Base-by-base conservation (phyloP, 2,797 vertebrate genomes). In the Capromys pilorides region DNA sequence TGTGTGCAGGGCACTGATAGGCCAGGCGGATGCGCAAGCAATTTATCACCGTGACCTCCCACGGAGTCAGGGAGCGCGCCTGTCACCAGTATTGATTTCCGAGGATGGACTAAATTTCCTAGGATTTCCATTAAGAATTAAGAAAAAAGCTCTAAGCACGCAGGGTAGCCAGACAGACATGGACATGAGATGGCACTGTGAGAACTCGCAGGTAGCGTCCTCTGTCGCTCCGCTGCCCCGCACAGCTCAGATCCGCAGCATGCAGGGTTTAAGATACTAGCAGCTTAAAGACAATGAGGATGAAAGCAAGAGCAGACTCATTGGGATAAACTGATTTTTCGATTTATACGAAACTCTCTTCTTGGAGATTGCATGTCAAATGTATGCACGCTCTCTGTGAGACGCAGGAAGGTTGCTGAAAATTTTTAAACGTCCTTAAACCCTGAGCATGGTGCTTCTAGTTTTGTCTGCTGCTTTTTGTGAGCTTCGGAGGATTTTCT, bases 171-270 rank as follows among this genome's bases (percentile, higher is more conserved):
- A 99, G 98, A 98, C 98, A 99, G 99, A 98, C 98, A 99, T 99
- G 99, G 99, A 99, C 98, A 99, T 99, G 98, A 99, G 98, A 98
- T 99, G 99, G 99, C 99, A 99, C 98, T 99, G 99, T 99, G 98
- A 99, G 98, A 98, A 98, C 98, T 98, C 98, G 96, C 99, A 99
- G 99, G 99, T 99, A 99, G 99, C 98, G 98, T 94, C 98, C 98
- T 98, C 98, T 98, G 97, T 98, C 98, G 97, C 98, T 97, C 97
- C 97, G 98, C 98, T 98, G 98, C 98, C 98, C 97, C 98, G 98
- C 98, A 95, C 97, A 98, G 98, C 98, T 97, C 97, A 98, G 98
- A 98, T 96, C 98, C 98, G 98, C 98, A 98, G 98, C 98, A 99
- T 99, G 99, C 98, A 98, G 98, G 98, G 98, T 98, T 98, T 98